Conservation (phyloP, 2,888 invertebrate genomes). For the Cacoxenus indagator region DNA sequence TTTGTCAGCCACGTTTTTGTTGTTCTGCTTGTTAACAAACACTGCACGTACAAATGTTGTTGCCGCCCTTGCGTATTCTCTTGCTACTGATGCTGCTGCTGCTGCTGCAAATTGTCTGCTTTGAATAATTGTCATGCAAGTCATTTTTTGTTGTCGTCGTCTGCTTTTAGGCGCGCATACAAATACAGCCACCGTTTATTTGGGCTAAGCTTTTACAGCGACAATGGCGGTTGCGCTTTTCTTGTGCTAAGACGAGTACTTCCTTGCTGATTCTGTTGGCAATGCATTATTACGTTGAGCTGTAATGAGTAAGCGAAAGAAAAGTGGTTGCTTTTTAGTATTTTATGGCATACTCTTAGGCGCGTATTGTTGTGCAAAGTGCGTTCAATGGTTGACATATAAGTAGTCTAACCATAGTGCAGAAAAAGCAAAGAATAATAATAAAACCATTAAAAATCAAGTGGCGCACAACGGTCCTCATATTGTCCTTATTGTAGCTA, state of each 20-base stretch:
- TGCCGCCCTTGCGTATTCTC: too few species aligned
- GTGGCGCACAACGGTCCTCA: conserved; percentile 27
- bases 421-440: neutral
- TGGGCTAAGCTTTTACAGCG: conserved; percentile 2
- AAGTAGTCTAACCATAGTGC: neutral
- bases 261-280: conserved; percentile 12
- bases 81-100: conserved; percentile 28
- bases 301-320: conserved; percentile 17
- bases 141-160: conserved; percentile 49
- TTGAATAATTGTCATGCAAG: conserved; percentile 65
- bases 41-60: conserved; percentile 52
- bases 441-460: conserved; percentile 44
- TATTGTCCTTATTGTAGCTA: neutral
- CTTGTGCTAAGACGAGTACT: neutral
- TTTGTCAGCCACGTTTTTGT: conserved; percentile 32
- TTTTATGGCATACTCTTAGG: conserved; percentile 17
- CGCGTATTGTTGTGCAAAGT: neutral
- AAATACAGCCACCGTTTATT: conserved; percentile 33
- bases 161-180: conserved; percentile 46
- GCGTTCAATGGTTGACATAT: too few species aligned
- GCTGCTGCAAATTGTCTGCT: conserved; percentile 60
- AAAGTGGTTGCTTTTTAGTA: conserved; percentile 34
- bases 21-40: conserved; percentile 47
- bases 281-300: conserved; percentile 29
- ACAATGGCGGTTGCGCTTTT: neutral